phyloP scores from a whole-genome alignment of 2,113 vertebrate genomes.

The Mugil cephalus region DNA sequence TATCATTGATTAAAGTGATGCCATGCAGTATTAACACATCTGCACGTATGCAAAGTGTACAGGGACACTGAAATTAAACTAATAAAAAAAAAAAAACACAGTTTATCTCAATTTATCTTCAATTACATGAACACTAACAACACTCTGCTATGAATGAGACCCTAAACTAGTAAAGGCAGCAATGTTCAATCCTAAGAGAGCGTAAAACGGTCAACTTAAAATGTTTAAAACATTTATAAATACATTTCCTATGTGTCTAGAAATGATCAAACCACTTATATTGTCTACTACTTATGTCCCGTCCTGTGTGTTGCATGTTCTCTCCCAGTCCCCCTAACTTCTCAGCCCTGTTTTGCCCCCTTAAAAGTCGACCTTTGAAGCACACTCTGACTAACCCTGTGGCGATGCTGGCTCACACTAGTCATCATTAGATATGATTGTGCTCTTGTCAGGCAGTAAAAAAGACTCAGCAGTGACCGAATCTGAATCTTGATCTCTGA shows the following conservation, averaged over 20 bases:
- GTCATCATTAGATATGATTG: slow-evolving; percentile 42
- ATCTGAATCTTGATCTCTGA: slow-evolving; percentile 71
- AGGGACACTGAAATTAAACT: too few relatives aligned
- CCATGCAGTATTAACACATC: too few relatives aligned
- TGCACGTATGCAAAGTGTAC: too few relatives aligned
- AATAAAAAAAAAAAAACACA: too few relatives aligned
- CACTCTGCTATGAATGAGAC: not conserved
- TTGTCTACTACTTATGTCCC: not conserved
- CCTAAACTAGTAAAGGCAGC: not conserved
- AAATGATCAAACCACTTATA: too few relatives aligned
- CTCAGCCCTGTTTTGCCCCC: slow-evolving; percentile 33
- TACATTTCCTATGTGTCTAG: not conserved
- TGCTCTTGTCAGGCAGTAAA: slow-evolving; percentile 35
- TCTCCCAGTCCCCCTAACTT: not conserved
- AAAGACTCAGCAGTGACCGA: slow-evolving; percentile 32
- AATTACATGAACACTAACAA: too few relatives aligned
- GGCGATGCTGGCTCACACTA: slow-evolving; percentile 22
- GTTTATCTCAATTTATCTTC: too few relatives aligned
- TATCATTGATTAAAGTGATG: too few relatives aligned
- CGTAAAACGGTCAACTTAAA: too few relatives aligned
- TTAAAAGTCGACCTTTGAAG: slow-evolving; percentile 19
- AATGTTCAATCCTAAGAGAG: too few relatives aligned
- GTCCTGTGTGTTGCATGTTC: not conserved
- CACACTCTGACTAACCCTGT: slow-evolving; percentile 29
- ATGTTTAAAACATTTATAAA: too few relatives aligned